Conservation (phyloP, 2,113 vertebrate genomes). For the Campylorhamphus procurvoides region DNA sequence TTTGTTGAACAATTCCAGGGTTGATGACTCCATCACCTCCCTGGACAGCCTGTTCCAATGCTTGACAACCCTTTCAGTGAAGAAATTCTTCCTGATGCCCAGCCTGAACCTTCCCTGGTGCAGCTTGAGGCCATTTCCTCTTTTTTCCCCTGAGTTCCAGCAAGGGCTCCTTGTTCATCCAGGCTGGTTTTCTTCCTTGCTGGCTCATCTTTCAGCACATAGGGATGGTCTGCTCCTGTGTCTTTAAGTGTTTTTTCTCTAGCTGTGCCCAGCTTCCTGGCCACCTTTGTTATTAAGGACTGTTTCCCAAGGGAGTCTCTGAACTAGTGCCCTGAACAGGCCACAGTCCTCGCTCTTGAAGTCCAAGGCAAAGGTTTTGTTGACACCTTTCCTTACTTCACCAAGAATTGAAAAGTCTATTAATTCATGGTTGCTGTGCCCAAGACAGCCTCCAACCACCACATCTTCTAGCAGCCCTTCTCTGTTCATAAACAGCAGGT, state of each 20-base stretch:
- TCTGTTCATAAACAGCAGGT: neutral
- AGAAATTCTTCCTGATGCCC: neutral
- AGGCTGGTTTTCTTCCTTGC: neutral
- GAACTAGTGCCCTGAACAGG: neutral
- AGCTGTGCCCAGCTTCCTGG: neutral
- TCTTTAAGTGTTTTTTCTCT: neutral
- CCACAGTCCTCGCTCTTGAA: neutral
- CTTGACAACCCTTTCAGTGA: neutral
- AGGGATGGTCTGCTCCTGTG: neutral
- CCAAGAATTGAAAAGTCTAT: neutral
- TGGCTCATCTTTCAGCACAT: neutral
- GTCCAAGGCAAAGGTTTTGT: neutral
- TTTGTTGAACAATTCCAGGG: neutral
- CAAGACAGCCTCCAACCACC: neutral
- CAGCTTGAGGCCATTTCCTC: neutral
- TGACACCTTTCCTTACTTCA: neutral
- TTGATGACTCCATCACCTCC: neutral
- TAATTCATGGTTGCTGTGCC: neutral
- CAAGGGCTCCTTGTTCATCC: neutral
- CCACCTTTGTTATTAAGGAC: neutral
- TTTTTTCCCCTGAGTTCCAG: neutral
- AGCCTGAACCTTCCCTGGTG: neutral
- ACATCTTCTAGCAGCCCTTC: neutral
- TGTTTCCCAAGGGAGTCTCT: neutral
- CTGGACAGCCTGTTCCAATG: neutral